Base-by-base conservation (phyloP, 2,113 vertebrate species). In the Amblyopsis rosae region DNA sequence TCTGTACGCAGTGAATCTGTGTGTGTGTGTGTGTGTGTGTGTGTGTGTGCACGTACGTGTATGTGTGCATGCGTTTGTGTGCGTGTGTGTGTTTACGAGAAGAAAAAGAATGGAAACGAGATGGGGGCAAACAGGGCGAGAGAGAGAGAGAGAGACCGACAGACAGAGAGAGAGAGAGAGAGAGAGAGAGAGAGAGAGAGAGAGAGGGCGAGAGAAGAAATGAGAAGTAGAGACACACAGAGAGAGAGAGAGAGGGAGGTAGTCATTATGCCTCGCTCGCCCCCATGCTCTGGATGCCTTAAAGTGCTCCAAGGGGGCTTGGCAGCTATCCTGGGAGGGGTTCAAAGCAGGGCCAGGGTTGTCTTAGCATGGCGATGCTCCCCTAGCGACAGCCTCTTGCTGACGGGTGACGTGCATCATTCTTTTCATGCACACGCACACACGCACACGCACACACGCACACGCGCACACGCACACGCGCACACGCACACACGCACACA, bases 81-180 rank as follows among this genome's bases (percentile, higher is more conserved):
- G 4, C 35, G 35, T 3, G 26, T 26, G 26, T 26, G 26, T 26
- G 26, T 26, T 3, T 26, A 26, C 26, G 26, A 26, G 26, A 26
- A 49, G 92, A 93, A 93, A 89, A 91, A 90, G 89, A 90, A 92
- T 92, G 90, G 90, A 93, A 92, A 93, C 92, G 73, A 79, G 57
- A 56, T 60, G 68, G 64, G 58, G 64, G 15, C 54, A 35, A 35
- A 59, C 54, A 47, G 47, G 41, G 54, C 45, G 46, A 49, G 46
- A 17, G 49, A 53, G 79, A 86, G 80, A 35, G 19, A 58, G 19
- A 58, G 56, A 58, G 17, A 11, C 17, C 16, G 12, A 12, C 2
- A 9, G 46, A n/a, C 0, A 16, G 19, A 51, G 32, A 60, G 17
- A 57, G 12, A 47, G 12, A 15, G 46, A 48, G 19, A 59, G 65